phyloP scores from a whole-genome alignment of 1,140 invertebrate genomes.

The Patella vulgata region DNA sequence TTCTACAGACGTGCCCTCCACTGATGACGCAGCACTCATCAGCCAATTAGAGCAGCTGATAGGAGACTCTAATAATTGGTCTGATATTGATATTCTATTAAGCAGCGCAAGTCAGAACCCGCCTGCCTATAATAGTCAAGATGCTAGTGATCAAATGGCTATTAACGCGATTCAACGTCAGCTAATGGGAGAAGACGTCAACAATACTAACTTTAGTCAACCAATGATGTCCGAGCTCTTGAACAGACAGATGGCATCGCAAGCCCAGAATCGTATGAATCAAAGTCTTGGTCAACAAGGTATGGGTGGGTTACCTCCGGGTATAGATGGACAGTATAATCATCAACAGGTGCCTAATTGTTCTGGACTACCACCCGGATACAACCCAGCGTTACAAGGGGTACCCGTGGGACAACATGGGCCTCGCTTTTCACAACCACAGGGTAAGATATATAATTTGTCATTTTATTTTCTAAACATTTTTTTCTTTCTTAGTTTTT shows the following conservation, averaged over 20 bases:
- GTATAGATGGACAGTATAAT: slow-evolving; percentile 7
- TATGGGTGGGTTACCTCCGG: slow-evolving; percentile 8
- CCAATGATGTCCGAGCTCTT: slow-evolving; percentile 8
- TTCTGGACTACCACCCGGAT: not conserved
- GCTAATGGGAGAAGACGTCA: slow-evolving; percentile 79
- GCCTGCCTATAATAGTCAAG: slow-evolving; percentile 38
- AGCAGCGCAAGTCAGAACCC: slow-evolving; percentile 7
- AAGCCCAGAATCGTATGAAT: slow-evolving; percentile 7
- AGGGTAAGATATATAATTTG: too few species aligned
- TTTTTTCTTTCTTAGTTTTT: too few species aligned
- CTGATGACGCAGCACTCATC: slow-evolving; percentile 30
- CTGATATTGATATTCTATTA: slow-evolving; percentile 52
- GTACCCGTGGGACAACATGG: slow-evolving; percentile 28
- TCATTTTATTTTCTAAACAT: too few species aligned
- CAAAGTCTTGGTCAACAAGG: slow-evolving; percentile 12
- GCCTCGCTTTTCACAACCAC: slow-evolving; percentile 37
- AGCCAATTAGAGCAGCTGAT: slow-evolving; percentile 47
- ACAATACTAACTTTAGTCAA: too few species aligned
- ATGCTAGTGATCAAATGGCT: slow-evolving; percentile 79
- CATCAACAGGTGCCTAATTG: slow-evolving; percentile 16
- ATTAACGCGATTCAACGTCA: slow-evolving; percentile 91
- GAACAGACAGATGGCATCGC: slow-evolving; percentile 7
- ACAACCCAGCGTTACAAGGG: not conserved
- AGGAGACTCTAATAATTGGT: slow-evolving; percentile 32
- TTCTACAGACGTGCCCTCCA: too few species aligned